These are phyloP conservation scores for Nudaria mundana DNA, from an alignment of 2,888 invertebrate species.

Conservation along the genomic window DNA sequence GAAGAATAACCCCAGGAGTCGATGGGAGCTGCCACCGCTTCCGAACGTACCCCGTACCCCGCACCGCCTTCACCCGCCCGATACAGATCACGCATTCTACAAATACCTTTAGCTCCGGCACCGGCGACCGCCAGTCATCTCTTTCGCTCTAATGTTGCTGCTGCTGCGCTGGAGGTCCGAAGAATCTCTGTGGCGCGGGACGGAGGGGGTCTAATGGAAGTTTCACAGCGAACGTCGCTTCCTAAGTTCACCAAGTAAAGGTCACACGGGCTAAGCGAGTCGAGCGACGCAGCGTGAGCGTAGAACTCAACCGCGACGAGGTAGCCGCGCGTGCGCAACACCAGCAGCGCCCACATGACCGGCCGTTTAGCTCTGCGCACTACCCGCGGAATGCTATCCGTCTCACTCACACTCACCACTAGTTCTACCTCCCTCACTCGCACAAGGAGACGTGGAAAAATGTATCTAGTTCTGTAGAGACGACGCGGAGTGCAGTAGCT, in stretches of 20 bases:
- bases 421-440: conserved; percentile 42
- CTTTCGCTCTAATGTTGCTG: conserved; percentile 66
- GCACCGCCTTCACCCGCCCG: conserved; percentile 66
- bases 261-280: conserved; percentile 77
- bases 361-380: conserved; percentile 67
- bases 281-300: conserved; percentile 73
- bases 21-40: conserved; percentile 81
- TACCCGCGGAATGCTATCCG: conserved; percentile 41
- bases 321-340: conserved; percentile 79
- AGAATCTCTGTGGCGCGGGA: conserved; percentile 57
- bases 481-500: conserved; percentile 80
- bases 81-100: conserved; percentile 82
- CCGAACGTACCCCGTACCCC: conserved; percentile 75
- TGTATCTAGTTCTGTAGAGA: conserved; percentile 80
- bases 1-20: conserved; percentile 83
- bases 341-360: conserved; percentile 80
- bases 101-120: conserved; percentile 76
- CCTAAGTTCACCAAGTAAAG: conserved; percentile 80
- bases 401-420: conserved; percentile 51
- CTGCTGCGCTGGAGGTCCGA: conserved; percentile 58
- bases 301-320: conserved; percentile 71
- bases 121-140: conserved; percentile 68
- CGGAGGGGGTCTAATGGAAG: conserved; percentile 74
- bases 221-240: conserved; percentile 77
- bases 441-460: conserved; percentile 73